A percentile compares a stretch with the other conserved stretches of the same genome.
These are phyloP conservation scores for Smutsia temminckii DNA, from an alignment of 2,797 vertebrate genomes.

Conservation along the genomic window DNA sequence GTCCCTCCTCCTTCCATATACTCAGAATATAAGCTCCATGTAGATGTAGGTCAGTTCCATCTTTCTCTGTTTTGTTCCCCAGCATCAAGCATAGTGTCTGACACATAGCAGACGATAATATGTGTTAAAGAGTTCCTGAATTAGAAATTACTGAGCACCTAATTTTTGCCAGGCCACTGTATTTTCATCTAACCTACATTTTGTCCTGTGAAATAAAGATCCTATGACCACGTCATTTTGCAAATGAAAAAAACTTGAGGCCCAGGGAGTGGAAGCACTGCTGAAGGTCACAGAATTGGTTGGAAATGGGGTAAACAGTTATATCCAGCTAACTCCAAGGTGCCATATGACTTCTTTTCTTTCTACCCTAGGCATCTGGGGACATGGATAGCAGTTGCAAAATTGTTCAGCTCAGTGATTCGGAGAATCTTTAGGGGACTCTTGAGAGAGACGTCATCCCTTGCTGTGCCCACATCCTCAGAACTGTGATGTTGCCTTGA, in stretches of 20 bases:
- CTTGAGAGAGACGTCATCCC: background rate
- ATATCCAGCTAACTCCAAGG: background rate
- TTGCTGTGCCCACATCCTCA: background rate
- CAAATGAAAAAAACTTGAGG: background rate
- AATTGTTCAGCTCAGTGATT: background rate
- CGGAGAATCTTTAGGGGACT: background rate
- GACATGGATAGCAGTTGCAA: background rate
- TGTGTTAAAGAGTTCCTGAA: background rate
- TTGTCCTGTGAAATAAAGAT: background rate
- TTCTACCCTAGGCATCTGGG: background rate
- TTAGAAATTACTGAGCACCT: background rate
- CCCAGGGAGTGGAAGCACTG: background rate
- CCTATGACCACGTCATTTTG: background rate
- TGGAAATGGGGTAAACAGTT: background rate
- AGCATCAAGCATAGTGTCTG: background rate
- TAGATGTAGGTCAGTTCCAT: background rate
- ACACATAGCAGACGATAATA: background rate
- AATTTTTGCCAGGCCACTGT: background rate
- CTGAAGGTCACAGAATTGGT: background rate
- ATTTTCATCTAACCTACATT: background rate
- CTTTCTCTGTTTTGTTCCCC: background rate
- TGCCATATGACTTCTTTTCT: background rate
- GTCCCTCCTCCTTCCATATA: background rate
- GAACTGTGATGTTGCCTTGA: background rate
- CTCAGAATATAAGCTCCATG: background rate